A percentile compares a stretch with the other conserved stretches of the same genome.
phyloP scores from a whole-genome alignment of 2,888 invertebrate species.

The Machimus rusticus region DNA sequence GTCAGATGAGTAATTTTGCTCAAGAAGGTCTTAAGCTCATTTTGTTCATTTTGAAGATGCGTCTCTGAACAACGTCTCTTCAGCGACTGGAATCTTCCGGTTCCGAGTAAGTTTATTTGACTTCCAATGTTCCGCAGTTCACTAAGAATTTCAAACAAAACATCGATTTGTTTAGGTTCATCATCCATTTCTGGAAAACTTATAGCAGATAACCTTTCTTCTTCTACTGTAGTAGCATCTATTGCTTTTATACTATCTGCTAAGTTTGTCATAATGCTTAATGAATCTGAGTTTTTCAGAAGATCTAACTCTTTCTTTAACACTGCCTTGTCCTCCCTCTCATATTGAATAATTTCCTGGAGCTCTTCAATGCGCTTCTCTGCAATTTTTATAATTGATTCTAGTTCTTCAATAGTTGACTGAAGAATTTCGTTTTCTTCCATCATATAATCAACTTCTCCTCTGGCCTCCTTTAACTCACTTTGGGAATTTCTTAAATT shows the following conservation, averaged over 20 bases:
- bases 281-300: background rate
- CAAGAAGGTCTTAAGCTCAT: background rate
- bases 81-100: background rate
- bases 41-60: background rate
- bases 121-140: background rate
- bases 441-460: background rate
- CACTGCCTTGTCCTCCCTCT: background rate
- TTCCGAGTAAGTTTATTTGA: background rate
- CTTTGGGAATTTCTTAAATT: background rate
- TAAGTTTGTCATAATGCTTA: background rate
- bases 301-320: background rate
- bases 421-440: background rate
- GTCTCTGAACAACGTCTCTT: background rate
- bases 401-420: background rate
- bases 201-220: background rate
- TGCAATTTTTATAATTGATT: background rate
- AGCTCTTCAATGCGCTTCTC: background rate
- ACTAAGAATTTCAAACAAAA: background rate
- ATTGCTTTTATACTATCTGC: background rate
- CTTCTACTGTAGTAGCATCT: background rate
- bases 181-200: background rate
- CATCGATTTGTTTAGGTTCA: background rate
- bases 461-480: background rate
- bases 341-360: background rate
- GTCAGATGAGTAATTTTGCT: background rate